Conservation (phyloP, 2,797 vertebrate species). For the Falco biarmicus region DNA sequence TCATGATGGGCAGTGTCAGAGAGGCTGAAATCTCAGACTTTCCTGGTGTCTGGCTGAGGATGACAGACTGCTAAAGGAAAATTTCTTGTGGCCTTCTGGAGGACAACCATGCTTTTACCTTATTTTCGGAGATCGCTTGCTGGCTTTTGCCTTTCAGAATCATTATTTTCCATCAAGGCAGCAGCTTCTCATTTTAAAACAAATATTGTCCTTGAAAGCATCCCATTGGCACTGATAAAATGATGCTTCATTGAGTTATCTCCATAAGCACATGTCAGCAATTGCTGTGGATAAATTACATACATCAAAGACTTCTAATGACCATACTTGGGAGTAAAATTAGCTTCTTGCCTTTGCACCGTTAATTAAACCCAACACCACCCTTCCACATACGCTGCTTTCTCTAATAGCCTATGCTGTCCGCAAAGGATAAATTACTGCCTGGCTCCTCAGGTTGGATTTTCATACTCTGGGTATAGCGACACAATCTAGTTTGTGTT, state of each 20-base stretch:
- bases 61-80: conserved; percentile 71
- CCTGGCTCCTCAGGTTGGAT: not conserved
- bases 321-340: conserved; percentile 6
- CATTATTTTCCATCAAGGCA: conserved; percentile 74
- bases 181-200: conserved; percentile 75
- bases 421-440: not conserved
- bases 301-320: not conserved
- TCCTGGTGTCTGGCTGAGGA: conserved; percentile 65
- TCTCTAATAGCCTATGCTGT: not conserved
- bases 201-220: conserved; percentile 67
- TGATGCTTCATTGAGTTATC: conserved; percentile 66
- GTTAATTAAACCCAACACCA: not conserved
- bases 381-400: not conserved
- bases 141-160: conserved; percentile 76
- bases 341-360: conserved; percentile 8
- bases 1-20: not conserved
- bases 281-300: not conserved
- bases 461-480: not conserved
- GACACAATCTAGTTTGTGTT: not conserved
- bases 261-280: conserved; percentile 22
- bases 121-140: conserved; percentile 24
- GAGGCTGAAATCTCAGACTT: conserved; percentile 56
- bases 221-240: conserved; percentile 54
- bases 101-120: conserved; percentile 37
- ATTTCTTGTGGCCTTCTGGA: conserved; percentile 55